phyloP scores from a whole-genome alignment of 2,113 vertebrate genomes.

The Myotis yumanensis region DNA sequence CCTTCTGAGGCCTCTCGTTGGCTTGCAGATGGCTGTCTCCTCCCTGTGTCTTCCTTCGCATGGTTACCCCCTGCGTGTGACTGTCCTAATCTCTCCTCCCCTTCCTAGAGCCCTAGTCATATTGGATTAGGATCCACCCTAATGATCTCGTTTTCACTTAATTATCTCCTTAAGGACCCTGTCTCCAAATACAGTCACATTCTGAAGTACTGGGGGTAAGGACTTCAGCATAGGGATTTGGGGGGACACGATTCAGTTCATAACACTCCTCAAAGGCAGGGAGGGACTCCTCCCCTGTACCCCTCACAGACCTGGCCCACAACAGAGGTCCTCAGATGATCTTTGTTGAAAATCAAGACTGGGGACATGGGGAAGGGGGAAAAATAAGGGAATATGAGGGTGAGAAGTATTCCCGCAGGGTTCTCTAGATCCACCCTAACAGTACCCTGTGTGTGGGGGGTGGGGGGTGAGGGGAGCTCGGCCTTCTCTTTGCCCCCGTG shows the following conservation, averaged over 20 bases:
- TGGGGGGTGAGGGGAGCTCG: fast-evolving
- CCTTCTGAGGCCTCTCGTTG: not conserved
- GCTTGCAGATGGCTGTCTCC: not conserved
- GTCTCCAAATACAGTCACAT: not conserved
- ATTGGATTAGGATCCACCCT: not conserved
- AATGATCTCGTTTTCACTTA: not conserved
- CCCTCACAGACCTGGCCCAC: not conserved
- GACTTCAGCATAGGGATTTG: not conserved
- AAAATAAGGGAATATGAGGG: no score
- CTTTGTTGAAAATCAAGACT: not conserved
- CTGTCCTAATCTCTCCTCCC: not conserved
- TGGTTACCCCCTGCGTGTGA: not conserved
- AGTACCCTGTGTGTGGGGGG: fast-evolving
- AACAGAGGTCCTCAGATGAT: not conserved
- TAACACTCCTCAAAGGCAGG: not conserved
- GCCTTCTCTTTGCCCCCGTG: no score
- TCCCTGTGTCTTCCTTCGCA: not conserved
- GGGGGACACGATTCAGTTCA: no score
- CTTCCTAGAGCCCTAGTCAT: not conserved
- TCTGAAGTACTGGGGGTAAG: not conserved
- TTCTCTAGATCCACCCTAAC: no score
- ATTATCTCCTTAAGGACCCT: not conserved
- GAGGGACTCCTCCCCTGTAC: not conserved
- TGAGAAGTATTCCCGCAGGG: not conserved
- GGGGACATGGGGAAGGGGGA: no score